phyloP scores from a whole-genome alignment of 2,888 invertebrate species.

The Cantharis flavilabris region DNA sequence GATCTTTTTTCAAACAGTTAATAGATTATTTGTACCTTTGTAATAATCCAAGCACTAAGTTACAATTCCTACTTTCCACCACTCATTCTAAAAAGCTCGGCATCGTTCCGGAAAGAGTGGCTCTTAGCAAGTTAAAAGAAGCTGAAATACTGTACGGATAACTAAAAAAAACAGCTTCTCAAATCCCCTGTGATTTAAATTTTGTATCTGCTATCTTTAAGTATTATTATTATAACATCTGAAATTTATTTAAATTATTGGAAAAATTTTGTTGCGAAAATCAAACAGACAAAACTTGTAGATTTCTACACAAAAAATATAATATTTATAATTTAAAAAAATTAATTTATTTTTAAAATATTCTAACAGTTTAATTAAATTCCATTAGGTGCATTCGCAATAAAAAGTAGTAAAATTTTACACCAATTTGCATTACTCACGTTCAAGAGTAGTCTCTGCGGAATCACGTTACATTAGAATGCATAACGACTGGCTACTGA shows the following conservation, averaged over 20 bases:
- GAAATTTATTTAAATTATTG: background rate
- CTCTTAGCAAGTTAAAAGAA: slow-evolving; percentile 2
- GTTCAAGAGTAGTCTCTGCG: slow-evolving; percentile 35
- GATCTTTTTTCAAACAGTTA: background rate
- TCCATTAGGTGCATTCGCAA: slow-evolving; percentile 46
- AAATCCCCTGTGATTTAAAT: background rate
- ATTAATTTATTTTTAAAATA: slow-evolving; percentile 10
- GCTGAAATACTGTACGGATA: background rate
- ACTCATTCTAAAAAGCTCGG: background rate
- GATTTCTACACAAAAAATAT: background rate
- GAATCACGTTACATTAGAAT: slow-evolving; percentile 41
- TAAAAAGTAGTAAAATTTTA: slow-evolving; percentile 43
- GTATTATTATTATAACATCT: background rate
- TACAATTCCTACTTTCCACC: background rate
- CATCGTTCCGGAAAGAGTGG: background rate
- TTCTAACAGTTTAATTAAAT: slow-evolving; percentile 34
- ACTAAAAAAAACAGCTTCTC: background rate
- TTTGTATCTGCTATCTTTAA: background rate
- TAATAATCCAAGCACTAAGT: background rate
- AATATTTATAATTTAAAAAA: background rate
- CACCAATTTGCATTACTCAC: slow-evolving; percentile 44
- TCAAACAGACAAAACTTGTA: background rate
- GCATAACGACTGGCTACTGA: slow-evolving; percentile 43
- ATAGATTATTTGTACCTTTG: background rate
- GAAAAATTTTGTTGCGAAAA: background rate